phyloP scores from a whole-genome alignment of 2,797 vertebrate species.

The Graptemys geographica region DNA sequence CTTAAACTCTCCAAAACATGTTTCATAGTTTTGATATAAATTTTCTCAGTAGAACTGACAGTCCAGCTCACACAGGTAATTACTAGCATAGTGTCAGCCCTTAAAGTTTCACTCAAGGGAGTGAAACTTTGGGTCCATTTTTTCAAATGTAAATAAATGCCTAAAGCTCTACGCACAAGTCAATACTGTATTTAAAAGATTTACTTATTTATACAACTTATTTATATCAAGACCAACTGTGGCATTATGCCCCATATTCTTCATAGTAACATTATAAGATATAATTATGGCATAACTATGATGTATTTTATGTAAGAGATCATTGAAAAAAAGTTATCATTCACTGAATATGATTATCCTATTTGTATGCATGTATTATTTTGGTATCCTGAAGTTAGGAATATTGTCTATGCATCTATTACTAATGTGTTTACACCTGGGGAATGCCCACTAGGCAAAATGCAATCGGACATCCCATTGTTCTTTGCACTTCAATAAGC shows the following conservation, averaged over 20 bases:
- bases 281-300: no score
- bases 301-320: no score
- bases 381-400: no score
- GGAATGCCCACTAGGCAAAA: no score
- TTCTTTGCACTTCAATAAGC: background rate
- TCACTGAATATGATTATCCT: no score
- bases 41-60: background rate
- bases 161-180: background rate
- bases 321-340: no score
- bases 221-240: background rate
- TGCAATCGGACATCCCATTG: background rate
- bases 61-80: background rate
- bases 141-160: background rate
- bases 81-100: background rate
- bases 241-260: no score
- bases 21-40: background rate
- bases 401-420: no score
- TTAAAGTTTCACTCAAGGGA: background rate
- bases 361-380: no score
- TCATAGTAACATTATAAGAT: no score
- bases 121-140: background rate
- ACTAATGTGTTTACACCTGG: no score
- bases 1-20: constrained; percentile 25
- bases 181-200: background rate
- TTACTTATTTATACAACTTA: background rate